phyloP scores from a whole-genome alignment of 2,888 invertebrate genomes.

The Malacosoma neustria region DNA sequence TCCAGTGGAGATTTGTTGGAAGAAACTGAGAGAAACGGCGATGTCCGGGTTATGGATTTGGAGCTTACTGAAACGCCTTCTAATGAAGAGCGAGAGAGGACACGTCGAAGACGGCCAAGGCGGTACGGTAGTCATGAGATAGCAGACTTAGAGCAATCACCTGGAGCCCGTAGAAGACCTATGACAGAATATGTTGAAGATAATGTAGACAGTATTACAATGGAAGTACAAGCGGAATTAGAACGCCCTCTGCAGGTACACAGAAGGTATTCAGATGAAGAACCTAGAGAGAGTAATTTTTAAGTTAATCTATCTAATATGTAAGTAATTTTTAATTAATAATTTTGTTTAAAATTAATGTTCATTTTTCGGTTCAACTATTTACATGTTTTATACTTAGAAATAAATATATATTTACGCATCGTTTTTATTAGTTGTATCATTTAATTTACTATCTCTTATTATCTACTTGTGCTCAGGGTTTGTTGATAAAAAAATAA shows the following conservation, averaged over 20 bases:
- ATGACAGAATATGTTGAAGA: conserved; percentile 47
- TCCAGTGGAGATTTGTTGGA: conserved; percentile 67
- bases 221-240: conserved; percentile 49
- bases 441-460: too few relatives aligned
- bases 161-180: conserved; percentile 53
- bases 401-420: too few relatives aligned
- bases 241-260: conserved; percentile 40
- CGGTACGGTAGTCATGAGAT: conserved; percentile 65
- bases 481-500: too few relatives aligned
- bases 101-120: conserved; percentile 34
- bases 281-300: conserved; percentile 63
- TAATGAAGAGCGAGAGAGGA: conserved; percentile 24
- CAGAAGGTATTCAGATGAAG: conserved; percentile 54
- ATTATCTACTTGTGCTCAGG: too few relatives aligned
- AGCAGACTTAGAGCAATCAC: conserved; percentile 56
- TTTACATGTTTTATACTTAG: too few relatives aligned
- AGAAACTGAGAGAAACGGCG: conserved; percentile 59
- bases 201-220: conserved; percentile 29
- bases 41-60: conserved; percentile 42
- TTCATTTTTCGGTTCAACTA: too few relatives aligned
- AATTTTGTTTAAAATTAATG: too few relatives aligned
- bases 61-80: conserved; percentile 39
- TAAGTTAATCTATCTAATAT: too few relatives aligned
- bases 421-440: too few relatives aligned
- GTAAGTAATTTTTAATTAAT: too few relatives aligned